These are phyloP conservation scores for Elaphurus davidianus DNA, from an alignment of 2,113 vertebrate genomes.

Conservation along the genomic window DNA sequence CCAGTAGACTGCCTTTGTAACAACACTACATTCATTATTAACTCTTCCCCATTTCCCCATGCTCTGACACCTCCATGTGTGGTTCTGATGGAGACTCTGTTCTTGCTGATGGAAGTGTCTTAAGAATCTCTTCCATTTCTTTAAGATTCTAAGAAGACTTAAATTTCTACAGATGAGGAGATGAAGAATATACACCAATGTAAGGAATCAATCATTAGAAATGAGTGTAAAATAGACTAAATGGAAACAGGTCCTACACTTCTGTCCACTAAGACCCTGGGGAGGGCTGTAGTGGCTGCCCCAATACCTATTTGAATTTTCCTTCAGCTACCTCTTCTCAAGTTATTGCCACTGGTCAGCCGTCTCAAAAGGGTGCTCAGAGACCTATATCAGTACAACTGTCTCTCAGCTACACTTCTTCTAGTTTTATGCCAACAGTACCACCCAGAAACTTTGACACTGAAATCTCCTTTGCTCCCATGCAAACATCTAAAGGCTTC, in stretches of 20 bases:
- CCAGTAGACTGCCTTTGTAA: not conserved
- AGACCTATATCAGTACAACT: not conserved
- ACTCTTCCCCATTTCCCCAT: not conserved
- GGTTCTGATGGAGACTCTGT: not conserved
- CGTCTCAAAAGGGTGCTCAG: not conserved
- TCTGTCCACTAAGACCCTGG: not conserved
- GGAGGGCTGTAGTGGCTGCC: not conserved
- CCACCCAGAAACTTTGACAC: not conserved
- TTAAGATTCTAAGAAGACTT: slow-evolving; percentile 1
- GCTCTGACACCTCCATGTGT: not conserved
- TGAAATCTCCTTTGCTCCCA: not conserved
- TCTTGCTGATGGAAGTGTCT: not conserved
- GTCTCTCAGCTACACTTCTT: not conserved
- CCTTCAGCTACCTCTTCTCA: not conserved
- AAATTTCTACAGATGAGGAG: not conserved
- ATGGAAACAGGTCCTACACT: not conserved
- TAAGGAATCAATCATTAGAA: slow-evolving; percentile 24
- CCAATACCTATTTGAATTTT: not conserved
- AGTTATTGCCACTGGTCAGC: not conserved
- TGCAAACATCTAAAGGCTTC: not conserved
- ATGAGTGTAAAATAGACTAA: not conserved
- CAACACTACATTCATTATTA: not conserved
- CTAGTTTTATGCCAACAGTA: not conserved
- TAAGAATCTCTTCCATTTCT: not conserved
- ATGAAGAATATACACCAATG: not conserved